Evolutionary conservation across 2,797 vertebrate genomes (phyloP).

Genomic region (Macropus fuliginosus): DNA sequence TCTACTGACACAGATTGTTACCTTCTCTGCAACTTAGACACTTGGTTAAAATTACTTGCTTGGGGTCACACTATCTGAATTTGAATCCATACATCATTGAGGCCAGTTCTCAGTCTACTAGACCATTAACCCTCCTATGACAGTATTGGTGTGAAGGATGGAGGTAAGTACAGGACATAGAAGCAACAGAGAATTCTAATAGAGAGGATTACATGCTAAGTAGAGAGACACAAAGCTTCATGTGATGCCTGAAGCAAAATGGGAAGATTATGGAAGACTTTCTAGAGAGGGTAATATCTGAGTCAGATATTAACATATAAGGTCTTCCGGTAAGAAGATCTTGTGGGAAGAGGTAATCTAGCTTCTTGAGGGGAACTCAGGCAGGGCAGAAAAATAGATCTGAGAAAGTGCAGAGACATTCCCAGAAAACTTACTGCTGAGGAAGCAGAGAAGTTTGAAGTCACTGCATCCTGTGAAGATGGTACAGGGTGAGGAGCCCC

Average conservation of each 20-base stretch:
- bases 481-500: background rate
- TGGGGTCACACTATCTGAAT: background rate
- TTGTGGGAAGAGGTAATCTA: background rate
- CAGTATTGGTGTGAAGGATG: background rate
- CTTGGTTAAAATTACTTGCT: background rate
- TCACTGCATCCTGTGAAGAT: background rate
- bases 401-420: background rate
- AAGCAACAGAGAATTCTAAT: background rate
- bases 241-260: background rate
- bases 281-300: background rate
- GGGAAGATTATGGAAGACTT: background rate
- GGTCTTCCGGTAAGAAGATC: background rate
- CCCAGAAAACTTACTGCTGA: background rate
- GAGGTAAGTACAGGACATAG: background rate
- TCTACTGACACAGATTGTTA: background rate
- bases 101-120: background rate
- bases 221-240: background rate
- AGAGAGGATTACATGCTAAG: background rate
- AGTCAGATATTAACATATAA: background rate
- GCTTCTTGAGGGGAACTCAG: background rate
- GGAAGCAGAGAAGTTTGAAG: background rate
- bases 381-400: background rate
- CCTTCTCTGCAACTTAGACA: background rate
- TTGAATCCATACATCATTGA: background rate
- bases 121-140: background rate